Evolutionary conservation across 2,797 vertebrate genomes (phyloP), one percentile per base, ranked within the genome.

Genomic region (Apogon talboti): DNA sequence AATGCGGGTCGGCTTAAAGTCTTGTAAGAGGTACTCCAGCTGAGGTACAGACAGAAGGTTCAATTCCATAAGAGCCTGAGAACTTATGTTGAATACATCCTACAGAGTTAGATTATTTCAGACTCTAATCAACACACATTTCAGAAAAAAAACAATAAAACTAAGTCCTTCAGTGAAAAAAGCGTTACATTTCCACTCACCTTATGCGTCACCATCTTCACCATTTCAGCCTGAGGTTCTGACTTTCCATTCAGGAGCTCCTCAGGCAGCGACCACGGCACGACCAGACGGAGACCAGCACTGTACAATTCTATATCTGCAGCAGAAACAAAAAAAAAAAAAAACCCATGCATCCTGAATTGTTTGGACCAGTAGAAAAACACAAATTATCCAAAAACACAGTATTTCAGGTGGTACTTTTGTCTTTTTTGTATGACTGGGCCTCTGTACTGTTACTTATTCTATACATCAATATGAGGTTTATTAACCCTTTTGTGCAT

Each of bases 11-110:
- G 70, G 62, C 18, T 41, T 1, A 2, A 81, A 86, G 14, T 49
- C 82, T 15, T 59, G 66, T 21, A 93, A 45, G n/a, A 93, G 51
- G 18, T 76, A 44, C 73, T 89, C 74, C 42, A 93, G 33, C 92
- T 92, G 33, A 16, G 55, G 2, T 16, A 56, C 11, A 51, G 0
- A 47, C 12, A 56, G 11, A 28, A 5, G 24, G 24, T 28, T 28
- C 6, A 3, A 28, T 28, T 28, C 4, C 6, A 28, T 5, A 28
- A 5, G 24, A 6, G 19, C 19, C 19, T 21, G 19, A 2, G 3
- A 21, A 21, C 19, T 24, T 24, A 28, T 28, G 6, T 28, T 28
- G 1, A 28, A 28, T 28, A 28, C 24, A n/a, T n/a, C n/a, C n/a
- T n/a, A n/a, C n/a, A n/a, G n/a, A n/a, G n/a, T 28, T 28, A 1